Evolutionary conservation across 1,140 invertebrate genomes (phyloP).

Genomic region (Heterodera carotae): DNA sequence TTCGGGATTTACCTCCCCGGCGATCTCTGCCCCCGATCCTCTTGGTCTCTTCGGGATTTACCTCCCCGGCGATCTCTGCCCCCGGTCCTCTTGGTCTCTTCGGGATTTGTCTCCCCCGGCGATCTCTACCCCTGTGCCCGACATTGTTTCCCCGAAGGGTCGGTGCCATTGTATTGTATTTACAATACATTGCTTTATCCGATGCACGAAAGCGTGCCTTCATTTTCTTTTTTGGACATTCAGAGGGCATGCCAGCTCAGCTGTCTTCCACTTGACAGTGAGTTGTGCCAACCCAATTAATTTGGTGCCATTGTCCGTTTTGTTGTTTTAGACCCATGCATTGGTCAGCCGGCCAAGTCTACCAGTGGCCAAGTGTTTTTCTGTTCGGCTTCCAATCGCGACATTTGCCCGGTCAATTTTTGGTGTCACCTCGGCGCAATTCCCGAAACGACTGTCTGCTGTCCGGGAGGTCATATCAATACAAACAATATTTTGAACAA

Average conservation of each 20-base stretch:
- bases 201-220: too few relatives aligned
- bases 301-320: neutral
- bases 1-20: too few relatives aligned
- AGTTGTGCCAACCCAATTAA: neutral
- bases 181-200: too few relatives aligned
- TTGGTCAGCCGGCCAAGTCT: conserved; percentile 62
- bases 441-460: conserved; percentile 65
- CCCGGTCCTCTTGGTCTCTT: too few relatives aligned
- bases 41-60: too few relatives aligned
- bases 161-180: too few relatives aligned
- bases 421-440: conserved; percentile 65
- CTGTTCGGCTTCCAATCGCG: conserved; percentile 59
- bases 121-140: too few relatives aligned
- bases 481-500: neutral
- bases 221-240: conserved; percentile 28
- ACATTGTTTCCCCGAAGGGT: too few relatives aligned
- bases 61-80: too few relatives aligned
- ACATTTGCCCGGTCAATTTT: conserved; percentile 64
- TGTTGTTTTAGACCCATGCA: conserved; percentile 54
- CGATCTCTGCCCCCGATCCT: too few relatives aligned
- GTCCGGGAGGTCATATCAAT: conserved; percentile 54
- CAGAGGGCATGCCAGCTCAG: conserved; percentile 61
- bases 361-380: conserved; percentile 60
- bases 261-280: conserved; percentile 62
- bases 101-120: too few relatives aligned